Evolutionary conservation across 1,140 invertebrate species (phyloP).

Genomic region (Rhagoletis pomonella): DNA sequence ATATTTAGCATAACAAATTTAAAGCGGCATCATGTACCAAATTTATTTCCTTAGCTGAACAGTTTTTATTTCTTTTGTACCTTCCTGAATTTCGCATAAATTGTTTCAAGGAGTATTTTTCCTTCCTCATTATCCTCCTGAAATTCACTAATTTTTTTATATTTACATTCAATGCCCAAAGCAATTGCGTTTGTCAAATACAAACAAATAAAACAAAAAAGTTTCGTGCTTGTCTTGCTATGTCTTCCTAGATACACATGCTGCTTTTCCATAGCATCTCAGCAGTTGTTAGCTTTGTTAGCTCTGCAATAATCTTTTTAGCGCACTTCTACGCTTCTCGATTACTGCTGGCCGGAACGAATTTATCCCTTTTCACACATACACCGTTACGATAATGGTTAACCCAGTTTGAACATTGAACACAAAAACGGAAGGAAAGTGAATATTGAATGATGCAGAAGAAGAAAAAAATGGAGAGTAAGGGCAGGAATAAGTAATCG

Average conservation of each 20-base stretch:
- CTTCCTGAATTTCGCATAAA: not conserved
- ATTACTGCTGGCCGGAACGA: not conserved
- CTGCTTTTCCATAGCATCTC: not conserved
- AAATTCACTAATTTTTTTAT: not conserved
- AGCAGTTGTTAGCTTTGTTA: not conserved
- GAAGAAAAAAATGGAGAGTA: not conserved
- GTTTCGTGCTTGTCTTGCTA: not conserved
- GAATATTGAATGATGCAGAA: not conserved
- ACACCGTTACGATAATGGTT: not conserved
- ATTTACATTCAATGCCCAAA: not conserved
- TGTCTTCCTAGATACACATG: not conserved
- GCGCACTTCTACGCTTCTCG: not conserved
- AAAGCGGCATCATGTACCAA: no score
- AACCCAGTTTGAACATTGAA: not conserved
- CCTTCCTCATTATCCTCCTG: not conserved
- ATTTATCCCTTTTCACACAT: not conserved
- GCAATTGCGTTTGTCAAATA: not conserved
- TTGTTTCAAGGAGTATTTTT: no score
- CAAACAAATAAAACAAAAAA: not conserved
- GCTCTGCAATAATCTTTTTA: not conserved
- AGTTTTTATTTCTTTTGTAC: no score
- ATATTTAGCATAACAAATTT: no score
- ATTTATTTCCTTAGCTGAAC: no score
- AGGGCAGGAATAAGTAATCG: not conserved
- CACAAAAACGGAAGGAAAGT: slow-evolving; percentile 16